A percentile compares a stretch with the other conserved stretches of the same genome.
These are phyloP conservation scores for Diploptera punctata DNA, from an alignment of 2,888 invertebrate genomes.

Conservation along the genomic window DNA sequence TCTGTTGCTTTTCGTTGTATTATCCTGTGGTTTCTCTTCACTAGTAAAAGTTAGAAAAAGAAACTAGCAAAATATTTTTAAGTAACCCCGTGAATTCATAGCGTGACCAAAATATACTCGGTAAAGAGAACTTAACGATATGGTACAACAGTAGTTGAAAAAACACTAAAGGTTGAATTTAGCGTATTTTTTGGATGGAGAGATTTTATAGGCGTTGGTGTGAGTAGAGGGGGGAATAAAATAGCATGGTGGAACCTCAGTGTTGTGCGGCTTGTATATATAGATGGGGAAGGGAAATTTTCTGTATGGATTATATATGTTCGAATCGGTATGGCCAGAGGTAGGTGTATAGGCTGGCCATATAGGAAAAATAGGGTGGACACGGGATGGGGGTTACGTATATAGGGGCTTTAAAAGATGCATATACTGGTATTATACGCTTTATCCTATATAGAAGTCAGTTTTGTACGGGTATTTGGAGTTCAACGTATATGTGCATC, in stretches of 20 bases:
- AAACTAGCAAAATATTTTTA: too few relatives aligned
- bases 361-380: background rate
- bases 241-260: background rate
- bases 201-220: background rate
- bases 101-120: too few relatives aligned
- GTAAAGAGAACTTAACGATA: too few relatives aligned
- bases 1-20: too few relatives aligned
- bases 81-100: too few relatives aligned
- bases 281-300: background rate
- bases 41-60: too few relatives aligned
- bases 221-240: background rate
- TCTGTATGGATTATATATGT: background rate
- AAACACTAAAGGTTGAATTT: background rate
- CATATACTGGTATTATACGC: background rate
- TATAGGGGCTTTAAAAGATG: background rate
- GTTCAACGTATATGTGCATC: background rate
- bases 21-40: too few relatives aligned
- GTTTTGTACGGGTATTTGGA: background rate
- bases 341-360: background rate
- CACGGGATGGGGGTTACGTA: background rate
- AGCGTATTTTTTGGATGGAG: background rate
- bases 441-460: background rate
- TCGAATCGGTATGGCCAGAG: background rate
- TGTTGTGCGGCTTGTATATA: background rate
- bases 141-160: too few relatives aligned